Base-by-base conservation (phyloP, 2,888 invertebrate species). In the Diogma glabrata region DNA sequence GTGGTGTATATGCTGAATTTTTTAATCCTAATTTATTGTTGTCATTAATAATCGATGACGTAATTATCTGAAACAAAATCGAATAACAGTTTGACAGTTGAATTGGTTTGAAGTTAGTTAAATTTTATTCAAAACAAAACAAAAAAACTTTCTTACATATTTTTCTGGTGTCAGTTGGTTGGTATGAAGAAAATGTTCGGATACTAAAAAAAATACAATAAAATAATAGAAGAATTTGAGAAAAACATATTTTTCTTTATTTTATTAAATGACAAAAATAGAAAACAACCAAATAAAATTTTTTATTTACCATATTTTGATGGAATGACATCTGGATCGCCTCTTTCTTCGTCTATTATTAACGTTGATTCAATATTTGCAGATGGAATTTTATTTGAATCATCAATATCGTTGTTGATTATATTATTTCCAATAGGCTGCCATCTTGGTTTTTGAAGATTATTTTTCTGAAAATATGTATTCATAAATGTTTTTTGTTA, bases 291-390 rank as follows among this genome's bases (percentile, higher is more conserved):
- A 4, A 23, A 20, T 45, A 14, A 43, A 3, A 23, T 22, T 14
- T 26, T 16, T 10, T 24, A 38, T 40, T 73, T 66, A 78, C 79
- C 79, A 60, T 76, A 79, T 71, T 79, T 79, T 54, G 77, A 78
- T 49, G 79, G 79, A 60, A 81, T 80, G 52, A 80, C 74, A 63
- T 81, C 79, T 7, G 80, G 80, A 64, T 81, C 79, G 36, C 46
- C 38, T 22, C 49, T 57, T 38, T 46, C 54, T 36, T 56, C 56
- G 50, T 54, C 50, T 54, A 54, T 26, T 16, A 28, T 19, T 4
- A 19, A 26, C 10, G 47, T 28, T 6, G 28, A 14, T 7, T 43
- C 43, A n/a, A n/a, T n/a, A n/a, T n/a, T n/a, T n/a, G n/a, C n/a
- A n/a, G n/a, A n/a, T n/a, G n/a, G n/a, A n/a, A n/a, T n/a, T n/a